Percentiles rank a stretch among this genome's conserved stretches.
Conservation (phyloP, 2,797 vertebrate genomes). For the Apodemus agrarius region DNA sequence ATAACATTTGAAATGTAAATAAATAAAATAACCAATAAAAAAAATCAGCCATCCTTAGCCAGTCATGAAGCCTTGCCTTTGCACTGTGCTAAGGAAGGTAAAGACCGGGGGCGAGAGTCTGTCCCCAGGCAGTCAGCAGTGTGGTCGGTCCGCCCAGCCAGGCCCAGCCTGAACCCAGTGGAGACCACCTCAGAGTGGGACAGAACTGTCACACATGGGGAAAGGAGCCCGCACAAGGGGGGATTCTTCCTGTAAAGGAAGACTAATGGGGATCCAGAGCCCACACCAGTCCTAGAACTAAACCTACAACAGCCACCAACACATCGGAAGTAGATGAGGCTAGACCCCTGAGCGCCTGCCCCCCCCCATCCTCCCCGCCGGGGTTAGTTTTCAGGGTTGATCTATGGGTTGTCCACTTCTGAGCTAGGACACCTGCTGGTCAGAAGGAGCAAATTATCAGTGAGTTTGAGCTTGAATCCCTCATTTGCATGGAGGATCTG, state of each 20-base stretch:
- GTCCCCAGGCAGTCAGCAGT: no score
- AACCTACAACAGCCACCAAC: neutral
- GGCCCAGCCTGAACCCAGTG: neutral
- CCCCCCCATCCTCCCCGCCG: no score
- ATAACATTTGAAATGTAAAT: no score
- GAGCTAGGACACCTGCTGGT: neutral
- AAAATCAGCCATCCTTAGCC: no score
- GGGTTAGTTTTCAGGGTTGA: neutral
- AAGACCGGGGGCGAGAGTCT: no score
- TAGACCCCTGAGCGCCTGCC: neutral
- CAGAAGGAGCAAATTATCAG: neutral
- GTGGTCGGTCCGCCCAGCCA: neutral
- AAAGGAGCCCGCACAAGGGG: neutral
- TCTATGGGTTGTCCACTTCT: neutral
- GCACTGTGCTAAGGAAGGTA: no score
- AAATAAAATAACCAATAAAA: no score
- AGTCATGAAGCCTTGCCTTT: no score
- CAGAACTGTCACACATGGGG: neutral
- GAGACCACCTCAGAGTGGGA: neutral
- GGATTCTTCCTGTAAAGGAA: neutral
- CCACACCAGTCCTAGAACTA: neutral
- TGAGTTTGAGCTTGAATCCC: neutral
- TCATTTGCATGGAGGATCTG: neutral
- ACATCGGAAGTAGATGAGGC: neutral
- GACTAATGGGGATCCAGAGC: neutral